Base-by-base conservation (phyloP, 30 jellyfish, hydroid and myxozoan species). In the Aurelia sp. region DNA sequence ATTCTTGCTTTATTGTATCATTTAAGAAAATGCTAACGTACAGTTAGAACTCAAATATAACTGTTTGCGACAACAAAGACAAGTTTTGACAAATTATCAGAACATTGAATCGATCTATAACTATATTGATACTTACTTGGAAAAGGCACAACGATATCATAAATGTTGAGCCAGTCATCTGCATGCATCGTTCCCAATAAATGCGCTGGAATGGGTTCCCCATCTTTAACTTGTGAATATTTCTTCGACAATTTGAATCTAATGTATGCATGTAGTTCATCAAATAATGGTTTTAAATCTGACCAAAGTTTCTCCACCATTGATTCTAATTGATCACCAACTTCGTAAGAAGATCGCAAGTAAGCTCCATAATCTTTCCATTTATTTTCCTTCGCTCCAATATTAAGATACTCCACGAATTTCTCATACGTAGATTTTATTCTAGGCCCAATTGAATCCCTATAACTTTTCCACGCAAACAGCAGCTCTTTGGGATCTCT, bases 141-240 rank as follows among this genome's bases (percentile, higher is more conserved):
- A 82, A 41, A 96, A 3, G 99, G 99, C 17, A 75, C 92, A 19
- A 91, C 96, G 24, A 87, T 75, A 57, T 85, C 93, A 74, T 78
- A 96, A 38, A 96, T 63, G 15, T 79, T 78, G 41, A 33, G 96
- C 99, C 99, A 96, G 16, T 86, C 65, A 33, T 96, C 98, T 40
- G 98, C 96, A 97, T 98, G 91, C 99, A 96, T 96, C 73, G 91
- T 91, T 21, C 99, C 99, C 18, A 96, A 90, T 22, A 96, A 30
- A 78, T 96, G 98, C 8, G 98, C 99, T 1, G 99, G 99, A 33
- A 96, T 96, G 13, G 98, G 98, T 24, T 82, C 95, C 0, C 92
- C 96, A n/a, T 90, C 98, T 48, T 86, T 85, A 6, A 95, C 91
- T 6, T 60, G 85, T 16, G 89, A 76, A 77, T 95, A 95, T 19